Conservation (phyloP, 1,140 invertebrate species). For the Riptortus pedestris region DNA sequence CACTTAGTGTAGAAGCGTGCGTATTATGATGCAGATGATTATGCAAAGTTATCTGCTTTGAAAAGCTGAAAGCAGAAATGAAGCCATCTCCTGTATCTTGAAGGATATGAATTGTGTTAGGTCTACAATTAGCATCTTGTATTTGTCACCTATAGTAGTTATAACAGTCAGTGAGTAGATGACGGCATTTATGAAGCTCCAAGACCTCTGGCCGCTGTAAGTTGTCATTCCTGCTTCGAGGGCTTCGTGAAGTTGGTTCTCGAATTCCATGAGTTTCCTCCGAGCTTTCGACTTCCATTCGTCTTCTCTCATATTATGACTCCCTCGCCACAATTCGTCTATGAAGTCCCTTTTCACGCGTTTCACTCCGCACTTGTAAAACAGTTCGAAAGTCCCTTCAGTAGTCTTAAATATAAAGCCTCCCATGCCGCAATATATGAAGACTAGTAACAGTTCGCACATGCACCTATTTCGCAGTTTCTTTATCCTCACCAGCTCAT, state of each 20-base stretch:
- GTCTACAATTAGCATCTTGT: no score
- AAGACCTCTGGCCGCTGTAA: conserved; percentile 72
- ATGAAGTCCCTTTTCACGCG: conserved; percentile 75
- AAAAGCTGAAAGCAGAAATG: no score
- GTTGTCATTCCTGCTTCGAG: conserved; percentile 67
- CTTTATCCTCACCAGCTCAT: conserved; percentile 47
- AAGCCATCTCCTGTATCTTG: no score
- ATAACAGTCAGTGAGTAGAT: conserved; percentile 85
- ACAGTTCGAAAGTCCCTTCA: conserved; percentile 69
- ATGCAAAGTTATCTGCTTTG: no score
- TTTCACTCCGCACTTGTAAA: conserved; percentile 78
- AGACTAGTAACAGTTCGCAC: conserved; percentile 49
- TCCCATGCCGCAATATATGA: conserved; percentile 65
- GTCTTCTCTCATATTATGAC: conserved; percentile 68
- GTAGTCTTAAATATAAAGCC: conserved; percentile 64
- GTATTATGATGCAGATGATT: no score
- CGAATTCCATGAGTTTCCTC: conserved; percentile 69
- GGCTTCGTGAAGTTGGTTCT: conserved; percentile 71
- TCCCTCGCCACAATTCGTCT: conserved; percentile 64
- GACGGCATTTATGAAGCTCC: conserved; percentile 87
- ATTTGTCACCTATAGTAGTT: conserved; percentile 74
- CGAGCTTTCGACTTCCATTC: conserved; percentile 78
- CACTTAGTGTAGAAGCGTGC: no score
- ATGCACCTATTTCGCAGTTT: conserved; percentile 55
- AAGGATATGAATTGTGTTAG: no score